Evolutionary conservation across 2,113 vertebrate genomes (phyloP), one percentile per base, ranked within the genome.

Genomic region (Pampusana beccarii): DNA sequence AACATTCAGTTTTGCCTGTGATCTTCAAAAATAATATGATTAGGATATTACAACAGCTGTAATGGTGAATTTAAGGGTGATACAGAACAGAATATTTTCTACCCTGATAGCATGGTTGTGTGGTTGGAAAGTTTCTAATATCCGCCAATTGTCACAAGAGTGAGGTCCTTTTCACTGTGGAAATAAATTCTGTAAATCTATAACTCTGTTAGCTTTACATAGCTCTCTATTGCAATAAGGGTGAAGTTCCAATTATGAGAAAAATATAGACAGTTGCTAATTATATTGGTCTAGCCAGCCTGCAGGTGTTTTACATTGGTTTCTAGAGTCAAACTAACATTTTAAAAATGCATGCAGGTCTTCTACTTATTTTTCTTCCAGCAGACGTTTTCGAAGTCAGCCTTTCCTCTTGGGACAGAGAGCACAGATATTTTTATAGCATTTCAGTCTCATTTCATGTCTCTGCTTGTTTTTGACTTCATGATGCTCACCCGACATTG

Each of bases 241-340:
- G 3, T 86, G 24, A 90, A 92, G 15, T 61, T 65, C 6, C 10
- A 67, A 18, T 88, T 57, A 58, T 9, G 28, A 56, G 29, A 65
- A 83, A 38, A 88, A 75, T 13, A 31, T 4, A 62, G 20, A 33
- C 10, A 83, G 34, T 29, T 42, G 23, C 28, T 80, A 50, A 77
- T 82, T 92, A 28, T 46, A 26, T 26, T 54, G 56, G 54, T 84
- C n/a, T 92, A 80, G 24, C 33, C 54, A 91, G 40, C n/a, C 58
- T 95, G 80, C 80, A 95, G 83, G 13, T 93, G 74, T 36, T 90
- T 67, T 71, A 46, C 34, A 79, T 67, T 79, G 86, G 61, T 92
- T 95, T 86, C 65, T 67, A 60, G 74, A 88, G 74, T 66, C 42
- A 38, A 93, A 92, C 42, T 71, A 82, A 9, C 38, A 73, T 77